A percentile compares a stretch with the other conserved stretches of the same genome.
phyloP scores from a whole-genome alignment of 2,113 vertebrate species.

The Pholis gunnellus region DNA sequence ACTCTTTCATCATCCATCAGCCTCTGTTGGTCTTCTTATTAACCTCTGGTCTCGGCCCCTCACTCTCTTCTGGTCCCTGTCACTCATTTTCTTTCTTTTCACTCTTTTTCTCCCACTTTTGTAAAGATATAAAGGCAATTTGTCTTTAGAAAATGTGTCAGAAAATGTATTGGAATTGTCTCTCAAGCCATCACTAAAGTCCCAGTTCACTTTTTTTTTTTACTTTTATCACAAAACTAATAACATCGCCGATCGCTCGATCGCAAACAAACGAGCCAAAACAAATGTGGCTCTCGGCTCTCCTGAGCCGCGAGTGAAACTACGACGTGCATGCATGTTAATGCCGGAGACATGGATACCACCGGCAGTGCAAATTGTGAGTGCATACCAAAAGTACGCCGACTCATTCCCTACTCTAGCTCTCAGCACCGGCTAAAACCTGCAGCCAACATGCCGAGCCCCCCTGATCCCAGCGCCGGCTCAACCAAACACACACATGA shows the following conservation, averaged over 20 bases:
- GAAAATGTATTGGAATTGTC: background rate
- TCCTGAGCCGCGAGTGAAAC: background rate
- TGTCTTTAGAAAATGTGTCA: background rate
- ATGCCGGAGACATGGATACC: slow-evolving; percentile 27
- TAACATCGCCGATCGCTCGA: background rate
- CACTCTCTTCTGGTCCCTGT: slow-evolving; percentile 58
- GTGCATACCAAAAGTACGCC: slow-evolving; percentile 58
- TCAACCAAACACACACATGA: slow-evolving; percentile 75
- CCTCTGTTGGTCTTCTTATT: slow-evolving; percentile 69
- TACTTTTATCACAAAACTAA: background rate
- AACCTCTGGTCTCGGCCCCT: slow-evolving; percentile 60
- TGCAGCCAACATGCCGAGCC: slow-evolving; percentile 71
- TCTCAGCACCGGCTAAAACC: slow-evolving; percentile 76
- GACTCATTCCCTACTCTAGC: slow-evolving; percentile 57
- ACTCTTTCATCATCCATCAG: slow-evolving; percentile 75
- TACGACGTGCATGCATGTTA: slow-evolving; percentile 27
- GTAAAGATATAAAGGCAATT: background rate
- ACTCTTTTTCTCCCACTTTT: slow-evolving; percentile 14
- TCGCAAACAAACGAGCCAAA: background rate
- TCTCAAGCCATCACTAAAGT: background rate
- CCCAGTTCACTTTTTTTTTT: background rate
- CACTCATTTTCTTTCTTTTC: slow-evolving; percentile 43
- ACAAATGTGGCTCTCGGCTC: background rate
- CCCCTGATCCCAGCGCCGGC: slow-evolving; percentile 72
- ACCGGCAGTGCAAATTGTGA: slow-evolving; percentile 44